Evolutionary conservation across 1,140 invertebrate genomes (phyloP).

Genomic region (Adoxophyes honmai): DNA sequence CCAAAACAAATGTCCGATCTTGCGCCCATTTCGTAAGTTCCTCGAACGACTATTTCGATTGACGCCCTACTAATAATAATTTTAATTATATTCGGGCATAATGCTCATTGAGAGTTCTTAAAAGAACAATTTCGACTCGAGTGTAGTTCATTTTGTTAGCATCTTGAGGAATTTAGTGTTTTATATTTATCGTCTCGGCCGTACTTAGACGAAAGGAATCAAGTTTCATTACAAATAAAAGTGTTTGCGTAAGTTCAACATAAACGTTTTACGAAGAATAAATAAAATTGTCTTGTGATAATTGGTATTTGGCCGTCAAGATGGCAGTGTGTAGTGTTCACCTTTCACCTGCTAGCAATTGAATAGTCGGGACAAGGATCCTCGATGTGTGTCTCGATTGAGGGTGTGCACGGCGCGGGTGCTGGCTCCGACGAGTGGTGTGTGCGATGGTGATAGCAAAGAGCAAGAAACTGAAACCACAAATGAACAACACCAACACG

Average conservation of each 20-base stretch:
- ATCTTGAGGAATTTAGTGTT: conserved; percentile 6
- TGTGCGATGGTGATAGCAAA: conserved; percentile 74
- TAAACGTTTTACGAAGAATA: conserved; percentile 1
- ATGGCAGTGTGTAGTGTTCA: conserved; percentile 63
- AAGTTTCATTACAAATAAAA: conserved; percentile 58
- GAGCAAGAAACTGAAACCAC: conserved; percentile 62
- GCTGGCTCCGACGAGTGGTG: conserved; percentile 50
- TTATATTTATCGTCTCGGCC: conserved; percentile 17
- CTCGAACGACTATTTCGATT: conserved; percentile 64
- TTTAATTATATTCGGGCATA: conserved; percentile 34
- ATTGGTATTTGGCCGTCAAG: conserved; percentile 37
- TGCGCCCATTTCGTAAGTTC: conserved; percentile 76
- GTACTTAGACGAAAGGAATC: conserved; percentile 61
- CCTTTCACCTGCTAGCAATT: conserved; percentile 63
- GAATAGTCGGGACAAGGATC: conserved; percentile 41
- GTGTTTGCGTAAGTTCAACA: conserved; percentile 50
- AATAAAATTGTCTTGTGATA: conserved; percentile 9
- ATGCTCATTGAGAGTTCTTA: conserved; percentile 31
- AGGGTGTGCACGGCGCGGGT: conserved; percentile 50
- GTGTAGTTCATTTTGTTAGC: conserved; percentile 9
- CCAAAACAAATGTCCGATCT: conserved; percentile 77
- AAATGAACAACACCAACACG: conserved; percentile 48
- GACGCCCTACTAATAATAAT: conserved; percentile 47
- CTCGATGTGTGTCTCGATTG: conserved; percentile 54
- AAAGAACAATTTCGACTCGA: conserved; percentile 7